Evolutionary conservation across 2,113 vertebrate genomes (phyloP), one percentile per base, ranked within the genome.

Genomic region (Tupaia chinensis): DNA sequence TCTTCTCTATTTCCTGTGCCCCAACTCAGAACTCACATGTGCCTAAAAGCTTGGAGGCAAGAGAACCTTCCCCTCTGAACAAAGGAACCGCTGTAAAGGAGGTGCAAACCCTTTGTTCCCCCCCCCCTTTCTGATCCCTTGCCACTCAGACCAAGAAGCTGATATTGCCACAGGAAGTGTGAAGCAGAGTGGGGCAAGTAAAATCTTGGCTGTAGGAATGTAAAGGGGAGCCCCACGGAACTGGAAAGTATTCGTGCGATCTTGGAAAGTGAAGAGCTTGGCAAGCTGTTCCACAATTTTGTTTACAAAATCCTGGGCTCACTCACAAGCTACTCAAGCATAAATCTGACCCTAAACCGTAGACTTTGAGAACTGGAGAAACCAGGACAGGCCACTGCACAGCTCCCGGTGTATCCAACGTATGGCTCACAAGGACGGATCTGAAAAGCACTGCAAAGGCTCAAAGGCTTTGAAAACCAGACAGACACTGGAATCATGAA

Each of bases 61-160:
- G 9, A 68, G 9, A 86, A 54, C 7, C 16, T n/a, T 56, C 11
- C 12, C 19, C 23, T 88, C 20, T 54, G 11, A 27, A 81, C 63
- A 77, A 32, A 77, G 17, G 3, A 81, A 9, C 6, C 22, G 17
- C 1, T 32, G 63, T 19, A 11, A 54, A 54, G 63, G 20, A 77
- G 3, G 22, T 0, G 9, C 29, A 32, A 32, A 61, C 10, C 4
- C 0, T 5, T 44, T 7, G 4, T 10, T 69, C 73, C 13, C 61
- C 65, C 44, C 72, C 60, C 65, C 61, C 65, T 56, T 77, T 66
- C 65, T 44, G 9, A 12, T 70, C 68, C 56, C 23, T 70, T 13
- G 22, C 7, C 4, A 0, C 34, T 80, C 88, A 27, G 66, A 34
- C 17, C 20, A 61, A 70, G 83, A 91, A 70, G 29, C 9, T 53